Evolutionary conservation across 2,797 vertebrate species (phyloP).

Genomic region (Mormyrus hasselquistii): DNA sequence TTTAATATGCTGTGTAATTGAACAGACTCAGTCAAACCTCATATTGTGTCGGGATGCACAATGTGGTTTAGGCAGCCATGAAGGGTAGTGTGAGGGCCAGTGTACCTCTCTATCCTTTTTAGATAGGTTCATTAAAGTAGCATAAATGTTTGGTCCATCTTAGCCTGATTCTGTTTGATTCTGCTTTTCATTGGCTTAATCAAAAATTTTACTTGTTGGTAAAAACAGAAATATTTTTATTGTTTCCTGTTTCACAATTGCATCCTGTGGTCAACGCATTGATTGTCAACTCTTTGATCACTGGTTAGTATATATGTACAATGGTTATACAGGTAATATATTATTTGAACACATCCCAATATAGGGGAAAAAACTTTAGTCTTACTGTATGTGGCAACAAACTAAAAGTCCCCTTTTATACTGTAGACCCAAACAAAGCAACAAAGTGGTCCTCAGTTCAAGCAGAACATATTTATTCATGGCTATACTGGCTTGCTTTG

Average conservation of each 20-base stretch:
- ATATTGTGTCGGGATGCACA: neutral
- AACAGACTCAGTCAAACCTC: neutral
- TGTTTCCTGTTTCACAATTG: neutral
- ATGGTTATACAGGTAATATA: neutral
- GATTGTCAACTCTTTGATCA: neutral
- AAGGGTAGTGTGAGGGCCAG: neutral
- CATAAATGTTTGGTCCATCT: neutral
- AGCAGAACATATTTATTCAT: neutral
- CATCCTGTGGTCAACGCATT: neutral
- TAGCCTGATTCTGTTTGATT: neutral
- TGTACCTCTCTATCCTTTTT: neutral
- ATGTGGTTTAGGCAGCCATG: neutral
- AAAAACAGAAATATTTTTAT: neutral
- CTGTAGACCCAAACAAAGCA: neutral
- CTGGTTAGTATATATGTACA: neutral
- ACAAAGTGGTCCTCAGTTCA: neutral
- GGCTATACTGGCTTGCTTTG: neutral
- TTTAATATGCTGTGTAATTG: neutral
- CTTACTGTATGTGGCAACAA: neutral
- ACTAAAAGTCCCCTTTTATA: neutral
- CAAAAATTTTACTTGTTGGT: neutral
- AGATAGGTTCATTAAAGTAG: neutral
- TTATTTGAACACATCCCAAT: neutral
- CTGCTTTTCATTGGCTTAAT: neutral
- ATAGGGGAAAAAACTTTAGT: neutral